Conservation (phyloP, 2,113 vertebrate species). For the Microcebus ravelobensis region DNA sequence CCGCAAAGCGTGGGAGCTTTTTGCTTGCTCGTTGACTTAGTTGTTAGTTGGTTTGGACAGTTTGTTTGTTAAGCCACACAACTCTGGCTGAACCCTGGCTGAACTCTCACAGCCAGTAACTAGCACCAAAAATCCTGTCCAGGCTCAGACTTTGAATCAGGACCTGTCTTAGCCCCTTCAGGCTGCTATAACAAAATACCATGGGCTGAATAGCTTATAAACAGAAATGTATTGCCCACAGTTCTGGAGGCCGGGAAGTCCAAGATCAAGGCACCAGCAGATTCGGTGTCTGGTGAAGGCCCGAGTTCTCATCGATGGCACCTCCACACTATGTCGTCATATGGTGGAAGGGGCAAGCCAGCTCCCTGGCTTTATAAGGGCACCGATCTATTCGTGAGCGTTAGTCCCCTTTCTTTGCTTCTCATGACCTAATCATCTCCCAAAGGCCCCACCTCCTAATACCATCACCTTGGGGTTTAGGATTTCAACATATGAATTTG, state of each 20-base stretch:
- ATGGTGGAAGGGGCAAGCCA: not conserved
- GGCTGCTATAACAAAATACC: not conserved
- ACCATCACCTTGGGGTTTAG: not conserved
- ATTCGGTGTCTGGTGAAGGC: not conserved
- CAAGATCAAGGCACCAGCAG: not conserved
- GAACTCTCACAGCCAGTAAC: not conserved
- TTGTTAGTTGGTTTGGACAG: not conserved
- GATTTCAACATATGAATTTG: not conserved
- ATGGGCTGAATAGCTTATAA: not conserved
- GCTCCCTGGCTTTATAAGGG: no score
- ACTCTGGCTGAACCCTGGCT: not conserved
- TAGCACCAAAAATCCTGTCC: not conserved
- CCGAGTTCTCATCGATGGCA: not conserved
- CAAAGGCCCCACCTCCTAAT: not conserved
- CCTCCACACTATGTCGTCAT: not conserved
- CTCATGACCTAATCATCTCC: not conserved
- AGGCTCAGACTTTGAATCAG: not conserved
- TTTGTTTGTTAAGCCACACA: not conserved
- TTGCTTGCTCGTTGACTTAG: not conserved
- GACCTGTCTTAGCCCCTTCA: not conserved
- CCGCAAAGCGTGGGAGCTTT: not conserved
- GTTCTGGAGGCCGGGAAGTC: not conserved
- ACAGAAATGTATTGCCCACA: not conserved
- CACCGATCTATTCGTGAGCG: not conserved
- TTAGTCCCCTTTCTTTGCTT: not conserved